Conservation (phyloP, 2,113 vertebrate species). For the Leptobrachium leishanense region DNA sequence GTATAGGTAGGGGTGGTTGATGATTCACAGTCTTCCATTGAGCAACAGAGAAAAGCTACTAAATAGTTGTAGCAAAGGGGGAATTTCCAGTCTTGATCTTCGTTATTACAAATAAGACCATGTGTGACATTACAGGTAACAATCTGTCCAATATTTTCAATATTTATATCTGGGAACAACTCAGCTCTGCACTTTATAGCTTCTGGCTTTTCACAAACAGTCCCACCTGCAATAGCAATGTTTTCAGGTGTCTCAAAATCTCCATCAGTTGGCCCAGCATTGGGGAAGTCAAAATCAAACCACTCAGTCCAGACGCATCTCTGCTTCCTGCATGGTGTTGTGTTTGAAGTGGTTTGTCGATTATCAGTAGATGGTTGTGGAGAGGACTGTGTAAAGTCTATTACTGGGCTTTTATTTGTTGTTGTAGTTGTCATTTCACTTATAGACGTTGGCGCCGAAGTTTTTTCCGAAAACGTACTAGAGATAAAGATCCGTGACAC, state of each 20-base stretch:
- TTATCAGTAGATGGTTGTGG: not conserved
- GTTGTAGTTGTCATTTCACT: not conserved
- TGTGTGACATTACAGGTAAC: constrained; percentile 52
- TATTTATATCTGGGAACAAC: constrained; percentile 13
- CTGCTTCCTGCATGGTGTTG: constrained; percentile 5
- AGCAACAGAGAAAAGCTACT: constrained; percentile 55
- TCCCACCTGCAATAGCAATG: constrained; percentile 52
- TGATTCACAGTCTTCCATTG: constrained; percentile 22
- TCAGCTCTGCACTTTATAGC: constrained; percentile 59
- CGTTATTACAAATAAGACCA: constrained; percentile 63
- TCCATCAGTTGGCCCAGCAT: not conserved
- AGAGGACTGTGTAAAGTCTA: not conserved
- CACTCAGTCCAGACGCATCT: constrained; percentile 31
- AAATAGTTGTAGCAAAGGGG: constrained; percentile 58
- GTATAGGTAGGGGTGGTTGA: not conserved
- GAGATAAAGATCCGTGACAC: not conserved
- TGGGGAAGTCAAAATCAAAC: constrained; percentile 60
- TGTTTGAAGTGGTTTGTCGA: not conserved
- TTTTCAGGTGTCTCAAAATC: constrained; percentile 61
- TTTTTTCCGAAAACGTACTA: not conserved
- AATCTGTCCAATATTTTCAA: constrained; percentile 54
- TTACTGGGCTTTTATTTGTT: not conserved
- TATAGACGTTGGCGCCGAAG: not conserved
- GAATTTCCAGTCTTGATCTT: constrained; percentile 50
- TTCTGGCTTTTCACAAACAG: constrained; percentile 49